Evolutionary conservation across 1,140 invertebrate species (phyloP), one percentile per base, ranked within the genome.

Genomic region (Alviniconcha marisindica): DNA sequence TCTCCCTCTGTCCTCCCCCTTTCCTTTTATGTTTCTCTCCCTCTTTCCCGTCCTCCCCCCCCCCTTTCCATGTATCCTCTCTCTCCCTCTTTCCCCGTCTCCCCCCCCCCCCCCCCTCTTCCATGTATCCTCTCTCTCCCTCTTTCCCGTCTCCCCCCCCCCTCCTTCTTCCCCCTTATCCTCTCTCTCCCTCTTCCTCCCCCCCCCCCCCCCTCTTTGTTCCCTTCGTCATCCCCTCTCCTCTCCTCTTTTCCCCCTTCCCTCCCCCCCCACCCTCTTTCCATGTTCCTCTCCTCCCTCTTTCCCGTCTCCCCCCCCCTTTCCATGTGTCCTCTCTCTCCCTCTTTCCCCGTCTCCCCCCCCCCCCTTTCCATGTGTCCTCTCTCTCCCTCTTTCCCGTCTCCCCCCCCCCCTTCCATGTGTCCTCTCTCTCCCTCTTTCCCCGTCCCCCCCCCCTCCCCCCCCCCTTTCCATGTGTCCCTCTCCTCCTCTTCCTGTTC

Each of bases 231-330:
- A 31, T n/a, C 66, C n/a, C 12, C n/a, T 14, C n/a, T 28, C n/a
- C 33, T 12, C n/a, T 69, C 7, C 12, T 69, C n/a, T n/a, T 10
- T 31, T n/a, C n/a, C n/a, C n/a, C n/a, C 66, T 69, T 36, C n/a
- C n/a, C n/a, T 69, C n/a, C n/a, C n/a, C n/a, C 33, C 66, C n/a
- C 66, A 7, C 66, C 33, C 66, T 69, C n/a, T 69, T n/a, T 69
- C n/a, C 33, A 12, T 69, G 7, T 69, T n/a, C 7, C n/a, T 69
- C n/a, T 10, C 66, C n/a, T 36, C n/a, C 66, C n/a, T 36, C 33
- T 36, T n/a, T 10, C n/a, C 12, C n/a, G 10, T 12, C n/a, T 12
- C n/a, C 10, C 33, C 7, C n/a, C 33, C n/a, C 12, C n/a, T 69
- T 69, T 69, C 12, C 66, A 69, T 10, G 10, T n/a, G 10, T 36